A percentile compares a stretch with the other conserved stretches of the same genome.
These are phyloP conservation scores for Dasyornis broadbenti DNA, from an alignment of 2,113 vertebrate species.

Conservation along the genomic window DNA sequence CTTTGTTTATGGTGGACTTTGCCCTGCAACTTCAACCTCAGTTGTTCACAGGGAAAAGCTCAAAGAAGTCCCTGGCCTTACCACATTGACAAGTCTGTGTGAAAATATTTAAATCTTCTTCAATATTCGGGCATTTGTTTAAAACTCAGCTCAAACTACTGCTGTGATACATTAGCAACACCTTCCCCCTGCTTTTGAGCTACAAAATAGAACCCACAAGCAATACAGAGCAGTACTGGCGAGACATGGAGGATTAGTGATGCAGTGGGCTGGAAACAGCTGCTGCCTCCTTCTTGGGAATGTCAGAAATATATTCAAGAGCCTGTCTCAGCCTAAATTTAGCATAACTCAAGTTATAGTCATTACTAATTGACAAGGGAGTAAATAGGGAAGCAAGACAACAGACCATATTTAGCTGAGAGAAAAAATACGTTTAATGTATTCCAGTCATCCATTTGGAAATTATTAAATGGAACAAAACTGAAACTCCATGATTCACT, in stretches of 20 bases:
- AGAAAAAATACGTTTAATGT: not conserved
- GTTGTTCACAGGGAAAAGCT: not conserved
- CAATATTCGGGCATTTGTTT: not conserved
- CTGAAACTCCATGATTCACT: not conserved
- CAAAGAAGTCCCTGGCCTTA: not conserved
- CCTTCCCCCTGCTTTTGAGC: not conserved
- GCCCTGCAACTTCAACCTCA: not conserved
- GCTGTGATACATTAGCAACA: not conserved
- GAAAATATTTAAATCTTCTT: not conserved
- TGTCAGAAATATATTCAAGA: not conserved
- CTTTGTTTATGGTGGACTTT: slow-evolving; percentile 7
- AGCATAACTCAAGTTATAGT: not conserved
- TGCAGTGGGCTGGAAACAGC: slow-evolving; percentile 14
- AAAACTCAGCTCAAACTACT: not conserved
- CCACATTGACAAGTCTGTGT: not conserved
- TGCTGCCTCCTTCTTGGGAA: slow-evolving; percentile 10
- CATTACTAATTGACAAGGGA: not conserved
- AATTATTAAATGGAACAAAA: not conserved
- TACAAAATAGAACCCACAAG: not conserved
- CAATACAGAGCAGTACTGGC: not conserved
- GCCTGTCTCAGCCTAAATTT: not conserved
- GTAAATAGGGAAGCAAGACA: not conserved
- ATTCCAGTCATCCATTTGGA: not conserved
- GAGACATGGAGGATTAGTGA: not conserved
- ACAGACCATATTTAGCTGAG: not conserved